Percentiles rank a stretch among this genome's conserved stretches.
Conservation (phyloP, 2,888 invertebrate genomes). For the Calameuta idolon region DNA sequence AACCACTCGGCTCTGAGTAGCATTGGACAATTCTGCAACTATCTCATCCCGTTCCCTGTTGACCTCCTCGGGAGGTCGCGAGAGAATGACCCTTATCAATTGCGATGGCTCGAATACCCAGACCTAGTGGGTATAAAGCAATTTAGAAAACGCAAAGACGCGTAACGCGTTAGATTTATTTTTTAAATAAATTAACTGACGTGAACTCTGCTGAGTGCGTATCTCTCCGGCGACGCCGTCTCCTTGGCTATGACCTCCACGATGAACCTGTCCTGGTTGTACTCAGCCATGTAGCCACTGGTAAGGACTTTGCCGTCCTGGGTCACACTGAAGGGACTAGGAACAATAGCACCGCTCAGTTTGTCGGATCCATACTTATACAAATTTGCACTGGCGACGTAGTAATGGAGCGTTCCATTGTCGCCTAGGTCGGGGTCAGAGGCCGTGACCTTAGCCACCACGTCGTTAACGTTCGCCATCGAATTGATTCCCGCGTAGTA, state of each 20-base stretch:
- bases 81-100: constrained; percentile 85
- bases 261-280: constrained; percentile 88
- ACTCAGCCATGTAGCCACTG: constrained; percentile 87
- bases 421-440: constrained; percentile 85
- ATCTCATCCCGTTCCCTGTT: constrained; percentile 79
- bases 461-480: constrained; percentile 81
- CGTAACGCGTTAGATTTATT: constrained; percentile 11
- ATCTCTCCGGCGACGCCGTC: constrained; percentile 81
- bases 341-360: constrained; percentile 87
- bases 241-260: constrained; percentile 88
- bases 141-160: constrained; percentile 7
- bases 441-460: constrained; percentile 81
- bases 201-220: constrained; percentile 81
- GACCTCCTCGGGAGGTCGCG: constrained; percentile 83
- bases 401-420: constrained; percentile 86
- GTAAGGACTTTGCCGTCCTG: constrained; percentile 80
- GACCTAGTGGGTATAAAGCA: constrained; percentile 70
- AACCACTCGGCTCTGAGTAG: constrained; percentile 82
- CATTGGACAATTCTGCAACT: constrained; percentile 78
- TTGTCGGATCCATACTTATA: constrained; percentile 82
- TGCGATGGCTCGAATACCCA: constrained; percentile 92
- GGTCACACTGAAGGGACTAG: constrained; percentile 86
- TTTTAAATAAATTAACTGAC: constrained; percentile 69
- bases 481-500: constrained; percentile 83
- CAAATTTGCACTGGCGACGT: constrained; percentile 83